These are phyloP conservation scores for Aurelia aurita complex sp. Pacific DNA, from an alignment of 30 jellyfish, hydroid and myxozoan genomes.

Conservation along the genomic window DNA sequence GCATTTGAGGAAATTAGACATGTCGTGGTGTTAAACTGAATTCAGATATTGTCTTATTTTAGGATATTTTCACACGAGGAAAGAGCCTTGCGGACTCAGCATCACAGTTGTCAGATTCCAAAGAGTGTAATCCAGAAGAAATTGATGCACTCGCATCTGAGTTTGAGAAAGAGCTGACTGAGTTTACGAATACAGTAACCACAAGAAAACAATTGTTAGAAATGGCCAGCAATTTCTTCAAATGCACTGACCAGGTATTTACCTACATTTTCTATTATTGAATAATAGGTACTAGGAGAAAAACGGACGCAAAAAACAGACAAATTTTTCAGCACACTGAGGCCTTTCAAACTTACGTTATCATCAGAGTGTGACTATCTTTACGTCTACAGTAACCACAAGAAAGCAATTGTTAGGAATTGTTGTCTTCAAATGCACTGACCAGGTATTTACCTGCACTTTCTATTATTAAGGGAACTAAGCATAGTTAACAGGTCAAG, in stretches of 20 bases:
- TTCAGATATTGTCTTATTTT: background rate
- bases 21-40: too few species aligned
- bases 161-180: conserved; percentile 65
- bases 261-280: too few species aligned
- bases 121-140: conserved; percentile 96
- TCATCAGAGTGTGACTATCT: conserved; percentile 32
- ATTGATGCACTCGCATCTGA: conserved; percentile 53
- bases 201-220: conserved; percentile 69
- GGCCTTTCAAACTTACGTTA: too few species aligned
- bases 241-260: conserved; percentile 85
- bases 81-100: conserved; percentile 71
- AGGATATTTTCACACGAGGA: conserved; percentile 77
- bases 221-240: conserved; percentile 88
- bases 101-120: conserved; percentile 70
- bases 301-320: too few species aligned
- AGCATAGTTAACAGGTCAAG: too few species aligned
- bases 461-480: too few species aligned
- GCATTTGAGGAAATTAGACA: too few species aligned
- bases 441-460: conserved; percentile 50
- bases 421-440: conserved; percentile 85
- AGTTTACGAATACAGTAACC: conserved; percentile 45
- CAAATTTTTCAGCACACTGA: too few species aligned
- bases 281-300: too few species aligned
- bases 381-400: conserved; percentile 38
- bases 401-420: conserved; percentile 71